Evolutionary conservation across 1,140 invertebrate genomes (phyloP), one percentile per base, ranked within the genome.

Genomic region (Brachionus angularis): DNA sequence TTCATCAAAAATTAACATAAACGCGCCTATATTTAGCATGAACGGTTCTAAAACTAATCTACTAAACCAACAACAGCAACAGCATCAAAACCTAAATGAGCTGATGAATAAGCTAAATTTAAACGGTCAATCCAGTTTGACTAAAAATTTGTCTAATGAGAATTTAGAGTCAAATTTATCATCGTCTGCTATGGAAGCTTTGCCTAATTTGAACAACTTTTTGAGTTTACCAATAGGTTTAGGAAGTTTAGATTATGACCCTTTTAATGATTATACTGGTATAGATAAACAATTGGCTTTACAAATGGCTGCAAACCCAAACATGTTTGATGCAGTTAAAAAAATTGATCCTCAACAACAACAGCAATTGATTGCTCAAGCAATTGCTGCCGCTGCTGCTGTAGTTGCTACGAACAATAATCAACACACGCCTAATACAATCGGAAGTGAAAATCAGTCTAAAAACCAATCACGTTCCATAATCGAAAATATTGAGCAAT

Each of bases 401-500:
- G n/a, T n/a, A n/a, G n/a, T n/a, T n/a, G n/a, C n/a, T n/a, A n/a
- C n/a, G n/a, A n/a, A n/a, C n/a, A n/a, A n/a, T n/a, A n/a, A n/a
- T 18, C 53, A 36, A 58, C 36, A 58, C 21, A 18, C 53, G 14
- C 29, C 23, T 14, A 53, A 53, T 29, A n/a, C 50, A 29, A 16
- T 7, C 21, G 14, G 14, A n/a, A 53, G 25, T 42, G 53, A 58
- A 12, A 36, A 58, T 36, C 34, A 39, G 25, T 23, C 5, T 42
- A 42, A 14, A 42, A 42, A 42, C 16, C 39, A 42, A 42, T n/a
- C 36, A 12, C n/a, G 53, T 5, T 58, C 53, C 3, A 1, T 58
- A 10, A 58, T 58, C n/a, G 53, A 58, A 36, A 58, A 58, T 58
- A 58, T 58, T 58, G 53, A 58, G 5, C 53, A 58, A 25, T 58